Base-by-base conservation (phyloP, 1,140 invertebrate genomes). In the Drosophila kurseongensis region DNA sequence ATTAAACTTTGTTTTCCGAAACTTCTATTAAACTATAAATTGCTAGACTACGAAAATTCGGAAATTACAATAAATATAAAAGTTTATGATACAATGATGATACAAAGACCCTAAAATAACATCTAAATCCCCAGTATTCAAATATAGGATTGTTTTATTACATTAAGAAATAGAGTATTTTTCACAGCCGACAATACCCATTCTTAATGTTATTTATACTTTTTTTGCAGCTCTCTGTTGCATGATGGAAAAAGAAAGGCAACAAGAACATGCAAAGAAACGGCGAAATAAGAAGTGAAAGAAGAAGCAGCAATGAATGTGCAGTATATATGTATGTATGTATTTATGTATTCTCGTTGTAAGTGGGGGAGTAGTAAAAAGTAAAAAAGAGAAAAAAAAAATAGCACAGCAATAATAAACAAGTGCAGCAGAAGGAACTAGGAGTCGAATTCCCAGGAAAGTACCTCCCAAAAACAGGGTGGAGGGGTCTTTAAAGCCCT, bases 241-340 rank as follows among this genome's bases (percentile, higher is more conserved):
- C 72, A 75, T 75, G 66, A 67, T 62, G 58, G 63, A 77, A 65
- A 69, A 77, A 68, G 63, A 65, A 76, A 76, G 56, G 76, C 67
- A 78, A 67, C 52, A 77, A 68, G 63, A 76, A 76, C 60, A 54
- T 50, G 55, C 51, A 66, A 69, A 73, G 73, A 75, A 61, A 59
- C 74, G 62, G 51, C 52, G 36, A 72, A 80, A 65, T 61, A 79
- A 67, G 61, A 67, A 60, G 58, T 42, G 75, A 45, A 59, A 67
- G 42, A 75, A 78, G 42, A 16, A 56, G 38, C 54, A 52, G 48
- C 74, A 57, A 76, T 67, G 71, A 75, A 75, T 75, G 72, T 75
- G 72, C 73, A 75, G 47, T 48, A 27, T 29, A n/a, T 35, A 73
- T 38, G 18, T 61, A 41, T 55, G 18, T 61, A 41, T 55, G 51